Percentiles rank a stretch among this genome's conserved stretches.
Conservation (phyloP, 92 coral and sea anemone species). For the Umimayanthus kanabou region DNA sequence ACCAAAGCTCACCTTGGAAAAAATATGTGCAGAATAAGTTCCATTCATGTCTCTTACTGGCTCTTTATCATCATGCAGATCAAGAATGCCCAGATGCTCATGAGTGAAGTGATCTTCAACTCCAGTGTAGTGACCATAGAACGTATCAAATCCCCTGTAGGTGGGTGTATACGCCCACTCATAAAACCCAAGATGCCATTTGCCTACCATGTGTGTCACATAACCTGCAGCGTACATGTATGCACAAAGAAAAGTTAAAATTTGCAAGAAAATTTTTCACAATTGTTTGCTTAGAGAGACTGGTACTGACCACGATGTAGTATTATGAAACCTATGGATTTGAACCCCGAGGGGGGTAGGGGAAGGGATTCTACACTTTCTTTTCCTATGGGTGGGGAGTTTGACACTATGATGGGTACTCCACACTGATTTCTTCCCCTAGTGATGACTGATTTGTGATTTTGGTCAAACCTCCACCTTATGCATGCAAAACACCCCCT, state of each 20-base stretch:
- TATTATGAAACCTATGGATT: too few relatives aligned
- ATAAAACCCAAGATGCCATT: constrained; percentile 92
- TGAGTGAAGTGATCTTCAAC: constrained; percentile 77
- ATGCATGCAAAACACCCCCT: too few relatives aligned
- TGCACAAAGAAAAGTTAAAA: too few relatives aligned
- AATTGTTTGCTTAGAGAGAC: too few relatives aligned
- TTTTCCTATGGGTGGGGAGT: too few relatives aligned
- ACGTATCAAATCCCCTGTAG: constrained; percentile 79
- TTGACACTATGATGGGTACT: too few relatives aligned
- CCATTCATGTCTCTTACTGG: constrained; percentile 66
- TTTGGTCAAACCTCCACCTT: neutral
- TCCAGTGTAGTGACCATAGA: constrained; percentile 81
- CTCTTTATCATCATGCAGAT: constrained; percentile 54
- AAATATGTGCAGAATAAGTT: constrained; percentile 63
- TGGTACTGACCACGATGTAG: too few relatives aligned
- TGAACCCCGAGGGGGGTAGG: too few relatives aligned
- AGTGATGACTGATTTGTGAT: too few relatives aligned
- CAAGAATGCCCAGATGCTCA: constrained; percentile 60
- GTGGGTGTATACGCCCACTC: constrained; percentile 79
- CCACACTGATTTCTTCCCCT: too few relatives aligned
- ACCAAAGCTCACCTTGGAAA: constrained; percentile 45
- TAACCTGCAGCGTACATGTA: constrained; percentile 52
- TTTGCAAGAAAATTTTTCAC: too few relatives aligned
- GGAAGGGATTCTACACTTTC: too few relatives aligned
- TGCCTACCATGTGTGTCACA: constrained; percentile 85